Conservation (phyloP, 1,140 invertebrate genomes). For the Odontomachus brunneus region DNA sequence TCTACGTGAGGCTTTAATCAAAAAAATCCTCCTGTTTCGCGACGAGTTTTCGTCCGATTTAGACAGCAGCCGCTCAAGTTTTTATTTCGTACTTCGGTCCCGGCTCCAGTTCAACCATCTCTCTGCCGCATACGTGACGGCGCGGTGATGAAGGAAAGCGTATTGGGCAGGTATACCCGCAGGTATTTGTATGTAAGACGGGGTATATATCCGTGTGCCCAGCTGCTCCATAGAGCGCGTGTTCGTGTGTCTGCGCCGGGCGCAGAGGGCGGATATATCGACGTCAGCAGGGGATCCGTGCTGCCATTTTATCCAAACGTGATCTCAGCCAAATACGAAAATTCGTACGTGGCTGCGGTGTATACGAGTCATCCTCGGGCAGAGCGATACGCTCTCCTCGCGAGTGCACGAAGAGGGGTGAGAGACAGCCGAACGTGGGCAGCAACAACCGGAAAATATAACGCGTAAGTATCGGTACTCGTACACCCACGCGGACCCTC, state of each 20-base stretch:
- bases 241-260: conserved; percentile 26
- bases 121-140: conserved; percentile 69
- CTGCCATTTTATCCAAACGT: conserved; percentile 84
- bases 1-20: conserved; percentile 3
- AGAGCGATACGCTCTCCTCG: conserved; percentile 50
- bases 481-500: conserved; percentile 58
- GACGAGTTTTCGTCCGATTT: conserved; percentile 33
- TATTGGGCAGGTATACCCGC: conserved; percentile 64
- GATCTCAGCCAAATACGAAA: conserved; percentile 82
- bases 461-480: conserved; percentile 48
- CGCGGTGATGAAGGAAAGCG: conserved; percentile 70
- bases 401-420: not conserved
- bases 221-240: conserved; percentile 40
- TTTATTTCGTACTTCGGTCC: conserved; percentile 19
- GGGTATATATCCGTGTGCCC: conserved; percentile 20
- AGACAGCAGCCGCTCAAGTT: conserved; percentile 22
- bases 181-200: conserved; percentile 49
- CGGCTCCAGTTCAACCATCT: conserved; percentile 24
- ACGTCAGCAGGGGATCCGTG: conserved; percentile 73
- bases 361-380: conserved; percentile 63
- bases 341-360: conserved; percentile 79
- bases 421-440: conserved; percentile 49
- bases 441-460: conserved; percentile 65
- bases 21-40: conserved; percentile 17
- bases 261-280: conserved; percentile 60